A percentile compares a stretch with the other conserved stretches of the same genome.
Conservation (phyloP, 2,797 vertebrate genomes). For the Potorous gilbertii region DNA sequence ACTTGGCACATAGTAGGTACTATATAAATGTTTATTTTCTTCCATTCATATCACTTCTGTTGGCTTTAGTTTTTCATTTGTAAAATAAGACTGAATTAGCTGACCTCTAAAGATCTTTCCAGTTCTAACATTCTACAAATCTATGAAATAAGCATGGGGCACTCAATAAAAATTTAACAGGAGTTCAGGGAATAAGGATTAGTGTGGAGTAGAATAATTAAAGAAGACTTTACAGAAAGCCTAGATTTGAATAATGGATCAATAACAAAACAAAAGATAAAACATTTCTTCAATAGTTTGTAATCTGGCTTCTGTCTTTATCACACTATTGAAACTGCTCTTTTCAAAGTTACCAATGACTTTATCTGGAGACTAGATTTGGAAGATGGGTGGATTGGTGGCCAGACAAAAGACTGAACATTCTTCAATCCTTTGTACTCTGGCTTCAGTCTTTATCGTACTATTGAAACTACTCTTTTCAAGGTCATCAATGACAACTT, state of each 20-base stretch:
- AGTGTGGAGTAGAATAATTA: neutral
- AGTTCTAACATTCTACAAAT: slow-evolving; percentile 24
- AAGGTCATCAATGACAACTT: neutral
- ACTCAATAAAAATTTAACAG: neutral
- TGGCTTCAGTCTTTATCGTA: neutral
- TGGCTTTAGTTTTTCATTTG: neutral
- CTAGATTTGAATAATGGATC: neutral
- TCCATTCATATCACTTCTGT: neutral
- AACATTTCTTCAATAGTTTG: neutral
- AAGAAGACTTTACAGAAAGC: neutral
- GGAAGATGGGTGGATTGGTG: neutral
- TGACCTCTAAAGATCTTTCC: slow-evolving; percentile 3
- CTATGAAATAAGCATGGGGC: neutral
- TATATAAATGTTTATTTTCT: neutral
- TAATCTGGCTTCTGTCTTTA: neutral
- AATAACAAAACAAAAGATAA: neutral
- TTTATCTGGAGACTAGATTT: neutral
- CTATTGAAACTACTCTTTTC: neutral
- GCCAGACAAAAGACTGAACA: neutral
- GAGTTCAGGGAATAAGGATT: slow-evolving; percentile 22
- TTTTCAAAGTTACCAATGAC: neutral
- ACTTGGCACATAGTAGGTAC: neutral
- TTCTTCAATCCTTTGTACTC: neutral
- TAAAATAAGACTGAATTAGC: slow-evolving; percentile 18
- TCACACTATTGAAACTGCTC: neutral